A percentile compares a stretch with the other conserved stretches of the same genome.
These are phyloP conservation scores for Trichopria drosophilae DNA, from an alignment of 2,888 invertebrate genomes.

Conservation along the genomic window DNA sequence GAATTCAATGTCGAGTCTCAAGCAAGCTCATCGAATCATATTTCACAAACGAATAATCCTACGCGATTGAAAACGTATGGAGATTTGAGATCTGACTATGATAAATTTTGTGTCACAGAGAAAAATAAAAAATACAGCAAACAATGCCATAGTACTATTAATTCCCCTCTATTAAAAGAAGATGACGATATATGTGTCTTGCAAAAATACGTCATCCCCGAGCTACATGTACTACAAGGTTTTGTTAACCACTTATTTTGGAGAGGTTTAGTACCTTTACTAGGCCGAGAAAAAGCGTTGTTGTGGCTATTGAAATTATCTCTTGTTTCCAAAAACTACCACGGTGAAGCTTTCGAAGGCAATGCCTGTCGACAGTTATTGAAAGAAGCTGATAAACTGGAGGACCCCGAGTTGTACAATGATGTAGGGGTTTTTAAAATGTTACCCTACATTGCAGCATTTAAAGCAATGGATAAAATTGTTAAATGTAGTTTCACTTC, in stretches of 20 bases:
- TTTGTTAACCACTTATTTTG: too few species aligned
- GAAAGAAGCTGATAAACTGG: not conserved
- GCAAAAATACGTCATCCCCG: not conserved
- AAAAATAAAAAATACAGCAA: not conserved
- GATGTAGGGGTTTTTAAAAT: not conserved
- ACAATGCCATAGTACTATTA: not conserved
- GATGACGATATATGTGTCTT: constrained; percentile 1
- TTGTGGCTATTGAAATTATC: not conserved
- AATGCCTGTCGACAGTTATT: too few species aligned
- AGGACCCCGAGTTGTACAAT: not conserved
- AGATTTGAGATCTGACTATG: not conserved
- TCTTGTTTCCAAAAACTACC: not conserved
- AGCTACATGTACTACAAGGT: too few species aligned
- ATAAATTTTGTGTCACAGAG: too few species aligned
- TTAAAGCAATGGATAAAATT: constrained; percentile 4
- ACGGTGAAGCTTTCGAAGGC: not conserved
- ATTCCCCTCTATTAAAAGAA: not conserved
- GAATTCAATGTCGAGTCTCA: not conserved
- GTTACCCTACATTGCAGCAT: not conserved
- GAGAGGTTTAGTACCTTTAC: too few species aligned
- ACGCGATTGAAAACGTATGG: not conserved
- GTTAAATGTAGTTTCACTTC: not conserved
- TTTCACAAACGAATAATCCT: not conserved
- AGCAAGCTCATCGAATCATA: not conserved
- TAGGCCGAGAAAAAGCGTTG: too few species aligned